Evolutionary conservation across 2,797 vertebrate genomes (phyloP).

Genomic region (Morelia viridis): DNA sequence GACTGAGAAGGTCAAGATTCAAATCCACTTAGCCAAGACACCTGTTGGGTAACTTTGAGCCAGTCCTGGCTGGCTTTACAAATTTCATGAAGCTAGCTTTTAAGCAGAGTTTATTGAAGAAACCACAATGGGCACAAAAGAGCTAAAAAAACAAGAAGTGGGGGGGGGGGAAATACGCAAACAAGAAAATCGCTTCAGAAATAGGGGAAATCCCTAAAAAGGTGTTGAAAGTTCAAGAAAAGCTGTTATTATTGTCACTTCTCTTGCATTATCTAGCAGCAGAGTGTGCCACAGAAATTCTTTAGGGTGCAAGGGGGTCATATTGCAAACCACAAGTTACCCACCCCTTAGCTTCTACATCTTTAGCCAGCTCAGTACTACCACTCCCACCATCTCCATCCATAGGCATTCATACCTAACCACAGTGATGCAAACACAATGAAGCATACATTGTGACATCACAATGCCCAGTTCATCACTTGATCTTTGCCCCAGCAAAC

Average conservation of each 20-base stretch:
- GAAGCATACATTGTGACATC: neutral
- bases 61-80: neutral
- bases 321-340: neutral
- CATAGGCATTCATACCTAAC: neutral
- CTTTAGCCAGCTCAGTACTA: neutral
- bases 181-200: neutral
- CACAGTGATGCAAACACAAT: neutral
- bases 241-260: neutral
- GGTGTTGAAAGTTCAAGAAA: neutral
- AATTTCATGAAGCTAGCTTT: neutral
- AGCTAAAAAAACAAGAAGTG: neutral
- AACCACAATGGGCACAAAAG: neutral
- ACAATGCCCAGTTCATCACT: neutral
- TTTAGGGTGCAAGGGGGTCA: neutral
- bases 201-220: neutral
- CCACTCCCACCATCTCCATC: neutral
- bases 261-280: neutral
- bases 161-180: too few relatives aligned
- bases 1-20: neutral
- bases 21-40: neutral
- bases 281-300: neutral
- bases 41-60: too few relatives aligned
- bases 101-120: neutral
- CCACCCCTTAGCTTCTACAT: neutral
- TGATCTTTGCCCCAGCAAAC: neutral